Percentiles rank a stretch among this genome's conserved stretches.
phyloP scores from a whole-genome alignment of 2,888 invertebrate species.

The Heliconius cydno region DNA sequence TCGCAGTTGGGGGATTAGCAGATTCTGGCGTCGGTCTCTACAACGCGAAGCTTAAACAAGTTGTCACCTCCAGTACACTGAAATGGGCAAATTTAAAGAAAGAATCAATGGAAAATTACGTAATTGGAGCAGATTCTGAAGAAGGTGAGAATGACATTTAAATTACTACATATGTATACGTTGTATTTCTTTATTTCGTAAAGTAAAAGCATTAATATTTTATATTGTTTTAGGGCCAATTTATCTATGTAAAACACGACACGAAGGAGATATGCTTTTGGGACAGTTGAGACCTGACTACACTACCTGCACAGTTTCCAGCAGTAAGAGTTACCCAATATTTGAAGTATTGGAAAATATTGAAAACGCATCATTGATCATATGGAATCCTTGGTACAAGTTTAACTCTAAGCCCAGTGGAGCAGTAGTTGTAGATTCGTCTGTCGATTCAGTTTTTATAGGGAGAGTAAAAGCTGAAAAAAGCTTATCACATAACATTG shows the following conservation, averaged over 20 bases:
- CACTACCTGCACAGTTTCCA: constrained; percentile 86
- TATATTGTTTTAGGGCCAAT: constrained; percentile 64
- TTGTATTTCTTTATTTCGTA: neutral
- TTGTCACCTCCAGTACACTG: constrained; percentile 91
- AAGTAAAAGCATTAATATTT: neutral
- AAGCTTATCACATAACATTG: constrained; percentile 85
- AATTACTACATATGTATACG: neutral
- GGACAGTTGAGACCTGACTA: constrained; percentile 86
- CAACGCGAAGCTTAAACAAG: constrained; percentile 83
- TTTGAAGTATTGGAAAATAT: constrained; percentile 91
- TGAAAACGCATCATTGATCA: constrained; percentile 89
- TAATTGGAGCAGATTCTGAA: constrained; percentile 83
- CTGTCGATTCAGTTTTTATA: constrained; percentile 70
- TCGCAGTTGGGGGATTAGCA: constrained; percentile 62
- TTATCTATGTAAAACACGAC: constrained; percentile 89
- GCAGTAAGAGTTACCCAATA: constrained; percentile 81
- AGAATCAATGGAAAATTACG: constrained; percentile 82
- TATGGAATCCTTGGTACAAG: constrained; percentile 90
- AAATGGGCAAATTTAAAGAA: constrained; percentile 86
- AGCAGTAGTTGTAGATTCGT: constrained; percentile 84
- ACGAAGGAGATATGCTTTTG: constrained; percentile 89
- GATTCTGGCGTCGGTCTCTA: constrained; percentile 72
- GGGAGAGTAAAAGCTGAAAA: constrained; percentile 67
- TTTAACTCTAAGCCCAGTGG: constrained; percentile 87
- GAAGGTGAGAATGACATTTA: constrained; percentile 58